Percentiles rank a stretch among this genome's conserved stretches.
Evolutionary conservation across 2,888 invertebrate genomes (phyloP).

Genomic region (Isotomurus palustris): DNA sequence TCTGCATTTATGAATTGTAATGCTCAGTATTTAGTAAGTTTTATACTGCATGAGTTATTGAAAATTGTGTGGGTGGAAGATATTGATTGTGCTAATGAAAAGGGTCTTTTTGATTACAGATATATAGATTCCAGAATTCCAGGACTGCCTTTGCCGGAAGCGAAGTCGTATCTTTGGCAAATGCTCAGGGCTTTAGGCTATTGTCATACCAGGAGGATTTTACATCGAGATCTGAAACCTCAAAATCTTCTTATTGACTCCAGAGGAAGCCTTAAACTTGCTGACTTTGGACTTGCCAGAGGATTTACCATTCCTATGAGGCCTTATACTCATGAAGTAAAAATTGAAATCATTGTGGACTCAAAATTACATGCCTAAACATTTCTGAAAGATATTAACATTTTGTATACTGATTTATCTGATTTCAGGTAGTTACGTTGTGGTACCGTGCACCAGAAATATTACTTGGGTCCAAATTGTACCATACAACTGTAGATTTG

Average conservation of each 20-base stretch:
- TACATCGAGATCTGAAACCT: slow-evolving; percentile 92
- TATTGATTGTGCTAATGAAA: no score
- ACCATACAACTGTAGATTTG: slow-evolving; percentile 87
- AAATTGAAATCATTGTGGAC: neutral
- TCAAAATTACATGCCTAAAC: neutral
- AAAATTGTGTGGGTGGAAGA: no score
- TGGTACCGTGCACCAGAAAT: slow-evolving; percentile 98
- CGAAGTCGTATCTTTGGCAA: slow-evolving; percentile 63
- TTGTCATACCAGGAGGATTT: slow-evolving; percentile 81
- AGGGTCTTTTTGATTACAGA: no score
- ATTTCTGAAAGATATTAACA: neutral
- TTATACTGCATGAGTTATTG: no score
- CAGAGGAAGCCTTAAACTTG: slow-evolving; percentile 83
- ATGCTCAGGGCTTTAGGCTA: slow-evolving; percentile 80
- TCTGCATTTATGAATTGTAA: no score
- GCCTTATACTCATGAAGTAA: slow-evolving; percentile 84
- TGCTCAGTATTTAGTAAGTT: no score
- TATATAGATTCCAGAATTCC: slow-evolving; percentile 44
- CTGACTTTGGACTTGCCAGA: slow-evolving; percentile 94
- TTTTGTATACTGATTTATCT: neutral
- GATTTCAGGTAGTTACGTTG: slow-evolving; percentile 67
- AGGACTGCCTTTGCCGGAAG: slow-evolving; percentile 42
- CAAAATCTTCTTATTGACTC: slow-evolving; percentile 89
- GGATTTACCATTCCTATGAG: slow-evolving; percentile 87
- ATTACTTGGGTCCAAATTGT: slow-evolving; percentile 81